phyloP scores from a whole-genome alignment of 2,888 invertebrate genomes.

The Hemistola chrysoprasaria region DNA sequence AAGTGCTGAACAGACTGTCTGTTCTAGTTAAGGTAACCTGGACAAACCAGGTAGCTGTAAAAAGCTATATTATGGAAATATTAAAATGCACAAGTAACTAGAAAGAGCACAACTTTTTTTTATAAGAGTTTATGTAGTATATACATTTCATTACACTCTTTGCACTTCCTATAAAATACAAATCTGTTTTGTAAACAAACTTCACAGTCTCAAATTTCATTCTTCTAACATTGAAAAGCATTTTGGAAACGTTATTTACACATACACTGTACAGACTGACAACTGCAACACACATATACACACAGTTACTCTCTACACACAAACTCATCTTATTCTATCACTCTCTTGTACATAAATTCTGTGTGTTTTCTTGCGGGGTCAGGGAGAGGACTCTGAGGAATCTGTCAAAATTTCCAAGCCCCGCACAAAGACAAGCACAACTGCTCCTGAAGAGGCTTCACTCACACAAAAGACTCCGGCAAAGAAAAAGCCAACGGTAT shows the following conservation, averaged over 20 bases:
- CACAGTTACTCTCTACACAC: background rate
- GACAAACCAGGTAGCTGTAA: constrained; percentile 23
- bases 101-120: too few species aligned
- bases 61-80: constrained; percentile 21
- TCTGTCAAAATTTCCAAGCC: constrained; percentile 73
- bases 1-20: constrained; percentile 55
- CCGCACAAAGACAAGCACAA: constrained; percentile 75
- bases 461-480: constrained; percentile 77
- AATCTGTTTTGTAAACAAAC: constrained; percentile 2
- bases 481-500: constrained; percentile 77
- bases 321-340: constrained; percentile 25
- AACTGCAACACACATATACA: background rate
- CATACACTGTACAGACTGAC: constrained; percentile 11
- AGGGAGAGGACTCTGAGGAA: constrained; percentile 78
- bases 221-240: constrained; percentile 4
- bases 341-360: constrained; percentile 34
- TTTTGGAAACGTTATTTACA: constrained; percentile 11
- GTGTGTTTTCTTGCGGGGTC: constrained; percentile 49
- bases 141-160: too few species aligned
- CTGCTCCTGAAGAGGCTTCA: constrained; percentile 75
- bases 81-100: constrained; percentile 6
- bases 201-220: background rate
- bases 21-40: constrained; percentile 62
- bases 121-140: too few species aligned
- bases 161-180: constrained; percentile 2